Base-by-base conservation (phyloP, 2,888 invertebrate genomes). In the Trachelus stipa region DNA sequence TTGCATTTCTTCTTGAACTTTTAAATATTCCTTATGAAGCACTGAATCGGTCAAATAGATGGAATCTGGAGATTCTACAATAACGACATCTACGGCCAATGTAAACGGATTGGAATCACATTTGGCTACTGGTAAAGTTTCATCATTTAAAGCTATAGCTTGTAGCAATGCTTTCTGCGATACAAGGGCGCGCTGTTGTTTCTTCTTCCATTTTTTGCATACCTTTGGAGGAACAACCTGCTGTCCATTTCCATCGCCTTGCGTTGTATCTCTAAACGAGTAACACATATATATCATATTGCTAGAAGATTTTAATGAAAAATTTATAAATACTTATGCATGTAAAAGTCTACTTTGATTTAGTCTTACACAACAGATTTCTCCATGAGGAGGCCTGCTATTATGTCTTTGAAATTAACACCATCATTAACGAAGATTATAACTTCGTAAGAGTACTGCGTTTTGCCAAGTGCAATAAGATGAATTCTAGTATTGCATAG, bases 41-140 rank as follows among this genome's bases (percentile, higher is more conserved):
- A 92, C 91, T 0, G 91, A 83, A 23, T 95, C 88, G 0, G 94
- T 92, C 0, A 96, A 91, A 83, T 95, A 95, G 80, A 96, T 93
- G 68, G 93, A 92, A 23, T 94, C 93, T 0, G 95, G 95, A 9
- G 93, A 93, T 12, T 92, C 90, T 35, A 93, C 92, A 68, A 93
- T 91, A 0, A 93, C 85, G 1, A 95, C 84, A 80, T 92, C 91
- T 0, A 94, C 93, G 83, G 92, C 92, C 15, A 94, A 79, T 80
- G 92, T 92, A 40, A 93, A 91, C 0, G 93, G 93, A 82, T 91
- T 90, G 3, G 76, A 73, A 0, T 83, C 83, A 34, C 79, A 74
- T 37, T 30, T 3, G 34, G 11, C 23, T 23, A 56, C 15, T 23
- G 23, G 15, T 56, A 56, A 23, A 1, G 23, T 23, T 56, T 56